Evolutionary conservation across 2,113 vertebrate species (phyloP), one percentile per base, ranked within the genome.

Genomic region (Scartelaos histophorus): DNA sequence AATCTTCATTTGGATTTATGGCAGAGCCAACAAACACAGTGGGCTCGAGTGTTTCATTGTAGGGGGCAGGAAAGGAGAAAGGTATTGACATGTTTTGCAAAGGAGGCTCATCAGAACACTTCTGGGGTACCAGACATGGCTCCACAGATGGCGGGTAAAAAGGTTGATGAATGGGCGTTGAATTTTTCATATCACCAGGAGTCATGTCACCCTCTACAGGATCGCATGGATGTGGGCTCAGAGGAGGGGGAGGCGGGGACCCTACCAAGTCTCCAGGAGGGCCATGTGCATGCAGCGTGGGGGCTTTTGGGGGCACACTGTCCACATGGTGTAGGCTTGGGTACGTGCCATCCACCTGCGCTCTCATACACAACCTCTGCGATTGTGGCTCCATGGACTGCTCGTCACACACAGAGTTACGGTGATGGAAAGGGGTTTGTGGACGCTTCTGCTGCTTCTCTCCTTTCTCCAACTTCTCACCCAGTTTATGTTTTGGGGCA

Each of bases 381-480:
- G 82, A 92, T 83, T 97, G 95, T 5, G 95, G 91, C 84, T 98
- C 97, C 91, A 96, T 87, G 77, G 92, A 90, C 75, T 93, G 93
- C 78, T 98, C 96, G 71, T 97, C 96, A 4, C 94, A 92, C 73
- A 96, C 73, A 68, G 94, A 96, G 83, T 93, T 94, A 38, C 97
- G 97, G 79, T 98, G 97, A 89, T 98, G 97, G 86, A 98, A 98
- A 73, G 97, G 97, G 65, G 95, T 98, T 88, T 97, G 93, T 57
- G 97, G 96, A 81, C 97, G 95, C 89, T 97, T 98, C 87, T 97
- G 96, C 83, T 97, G 97, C 87, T 99, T 99, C 81, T 99, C 97
- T 60, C 92, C 94, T 91, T 99, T 99, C 85, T 99, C 97, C 85
- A 94, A 93, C 90, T 99, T 99, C 76, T 99, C 97, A 16, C 88